Conservation (phyloP, 2,888 invertebrate species). For the Beris morrisii region DNA sequence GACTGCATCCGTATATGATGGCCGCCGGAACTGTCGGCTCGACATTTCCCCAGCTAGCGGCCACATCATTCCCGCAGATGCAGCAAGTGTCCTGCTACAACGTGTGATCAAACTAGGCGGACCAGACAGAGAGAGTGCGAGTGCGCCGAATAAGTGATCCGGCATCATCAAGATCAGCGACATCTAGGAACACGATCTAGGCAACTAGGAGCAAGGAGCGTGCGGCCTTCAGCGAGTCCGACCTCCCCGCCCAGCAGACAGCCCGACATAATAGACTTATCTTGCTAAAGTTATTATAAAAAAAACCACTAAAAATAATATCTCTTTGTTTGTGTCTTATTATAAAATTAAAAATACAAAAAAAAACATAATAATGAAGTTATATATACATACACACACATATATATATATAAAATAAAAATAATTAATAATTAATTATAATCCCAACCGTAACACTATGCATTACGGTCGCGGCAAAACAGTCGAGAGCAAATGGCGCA, state of each 20-base stretch:
- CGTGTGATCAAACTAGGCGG: slow-evolving; percentile 57
- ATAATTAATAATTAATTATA: slow-evolving; percentile 29
- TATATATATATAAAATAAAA: slow-evolving; percentile 23
- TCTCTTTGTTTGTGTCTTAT: slow-evolving; percentile 36
- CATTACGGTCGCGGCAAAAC: slow-evolving; percentile 20
- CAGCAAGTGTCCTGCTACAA: slow-evolving; percentile 64
- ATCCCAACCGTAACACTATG: slow-evolving; percentile 15
- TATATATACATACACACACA: slow-evolving; percentile 29
- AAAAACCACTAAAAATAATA: slow-evolving; percentile 14
- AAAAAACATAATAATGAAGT: slow-evolving; percentile 27
- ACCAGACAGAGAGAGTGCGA: slow-evolving; percentile 22
- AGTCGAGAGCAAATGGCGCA: slow-evolving; percentile 35
- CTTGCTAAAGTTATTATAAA: neutral
- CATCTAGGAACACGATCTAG: too few relatives aligned
- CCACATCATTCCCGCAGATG: slow-evolving; percentile 59
- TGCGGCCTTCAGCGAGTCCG: neutral
- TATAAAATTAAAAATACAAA: slow-evolving; percentile 30
- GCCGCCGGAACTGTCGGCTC: slow-evolving; percentile 56
- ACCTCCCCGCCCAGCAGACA: slow-evolving; percentile 2
- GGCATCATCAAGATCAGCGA: too few relatives aligned
- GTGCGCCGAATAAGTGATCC: neutral
- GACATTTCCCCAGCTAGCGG: slow-evolving; percentile 55
- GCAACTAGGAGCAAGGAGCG: neutral
- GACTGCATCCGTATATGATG: slow-evolving; percentile 62
- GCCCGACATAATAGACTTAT: too few relatives aligned